These are phyloP conservation scores for Coptotermes formosanus DNA, from an alignment of 1,140 invertebrate species.

Conservation along the genomic window DNA sequence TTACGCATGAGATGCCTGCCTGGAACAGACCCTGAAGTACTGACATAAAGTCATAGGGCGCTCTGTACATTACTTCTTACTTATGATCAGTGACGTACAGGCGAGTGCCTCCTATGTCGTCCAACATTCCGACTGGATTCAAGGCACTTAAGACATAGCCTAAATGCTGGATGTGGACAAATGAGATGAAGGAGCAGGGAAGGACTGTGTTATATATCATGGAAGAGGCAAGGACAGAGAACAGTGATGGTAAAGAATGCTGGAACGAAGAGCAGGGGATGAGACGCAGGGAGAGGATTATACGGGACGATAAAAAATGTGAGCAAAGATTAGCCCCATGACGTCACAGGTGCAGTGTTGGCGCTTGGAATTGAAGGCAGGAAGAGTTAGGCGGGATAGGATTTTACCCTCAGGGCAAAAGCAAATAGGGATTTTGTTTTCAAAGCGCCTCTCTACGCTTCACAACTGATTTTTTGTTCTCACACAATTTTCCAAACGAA, in stretches of 20 bases:
- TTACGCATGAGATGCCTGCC: too few species aligned
- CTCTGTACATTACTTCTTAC: too few species aligned
- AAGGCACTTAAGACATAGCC: neutral
- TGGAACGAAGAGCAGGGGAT: neutral
- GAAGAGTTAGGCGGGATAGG: too few species aligned
- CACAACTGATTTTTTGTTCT: neutral
- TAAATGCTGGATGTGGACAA: neutral
- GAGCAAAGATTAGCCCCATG: neutral
- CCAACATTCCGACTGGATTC: neutral
- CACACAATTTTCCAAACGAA: neutral
- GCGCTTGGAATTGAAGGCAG: constrained; percentile 1
- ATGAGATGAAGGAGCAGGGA: neutral
- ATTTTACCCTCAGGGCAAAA: neutral
- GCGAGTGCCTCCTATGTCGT: neutral
- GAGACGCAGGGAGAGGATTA: neutral
- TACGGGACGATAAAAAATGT: neutral
- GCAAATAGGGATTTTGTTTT: constrained; percentile 14
- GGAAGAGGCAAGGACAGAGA: neutral
- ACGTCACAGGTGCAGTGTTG: constrained; percentile 8
- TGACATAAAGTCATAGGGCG: too few species aligned
- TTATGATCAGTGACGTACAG: neutral
- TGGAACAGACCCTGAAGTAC: too few species aligned
- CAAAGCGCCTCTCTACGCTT: neutral
- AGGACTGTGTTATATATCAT: constrained; percentile 3
- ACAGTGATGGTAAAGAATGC: neutral